Base-by-base conservation (phyloP, 2,888 invertebrate species). In the Pilophorus perplexus region DNA sequence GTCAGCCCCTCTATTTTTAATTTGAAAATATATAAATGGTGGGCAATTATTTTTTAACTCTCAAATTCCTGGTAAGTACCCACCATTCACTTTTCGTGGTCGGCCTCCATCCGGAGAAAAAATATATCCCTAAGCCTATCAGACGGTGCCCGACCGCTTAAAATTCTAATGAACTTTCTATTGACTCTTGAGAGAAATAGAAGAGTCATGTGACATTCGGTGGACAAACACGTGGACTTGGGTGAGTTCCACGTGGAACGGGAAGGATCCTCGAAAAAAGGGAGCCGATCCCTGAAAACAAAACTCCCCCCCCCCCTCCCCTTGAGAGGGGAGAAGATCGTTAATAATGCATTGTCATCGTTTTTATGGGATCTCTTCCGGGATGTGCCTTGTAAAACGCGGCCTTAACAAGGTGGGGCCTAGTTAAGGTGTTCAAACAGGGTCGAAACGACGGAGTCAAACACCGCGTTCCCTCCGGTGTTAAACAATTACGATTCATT, bases 121-220 rank as follows among this genome's bases (percentile, higher is more conserved):
- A n/a, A n/a, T n/a, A n/a, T n/a, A n/a, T n/a, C n/a, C n/a, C n/a
- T n/a, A n/a, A n/a, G n/a, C n/a, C n/a, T n/a, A n/a, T n/a, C n/a
- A n/a, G n/a, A n/a, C n/a, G n/a, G n/a, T n/a, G n/a, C n/a, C n/a
- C n/a, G n/a, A n/a, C n/a, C n/a, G n/a, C n/a, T n/a, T 65, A 65
- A 65, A 65, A 65, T 65, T 65, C 64, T 65, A 65, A 65, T 65
- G 64, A 40, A 40, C 64, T 65, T 65, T 65, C 64, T 65, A 65
- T 65, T 65, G 52, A 65, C 64, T 8, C 6, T 6, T 6, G 33
- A 6, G 33, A 8, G 12, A 33, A 33, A 33, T 8, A 6, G 6
- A 6, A 33, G 33, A 33, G 12, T 6, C 33, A 8, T 12, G 6
- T 33, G 33, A 12, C 33, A 33, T 33, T 12, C 12, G n/a, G n/a